phyloP scores from a whole-genome alignment of 2,797 vertebrate genomes.

The Cuniculus paca region DNA sequence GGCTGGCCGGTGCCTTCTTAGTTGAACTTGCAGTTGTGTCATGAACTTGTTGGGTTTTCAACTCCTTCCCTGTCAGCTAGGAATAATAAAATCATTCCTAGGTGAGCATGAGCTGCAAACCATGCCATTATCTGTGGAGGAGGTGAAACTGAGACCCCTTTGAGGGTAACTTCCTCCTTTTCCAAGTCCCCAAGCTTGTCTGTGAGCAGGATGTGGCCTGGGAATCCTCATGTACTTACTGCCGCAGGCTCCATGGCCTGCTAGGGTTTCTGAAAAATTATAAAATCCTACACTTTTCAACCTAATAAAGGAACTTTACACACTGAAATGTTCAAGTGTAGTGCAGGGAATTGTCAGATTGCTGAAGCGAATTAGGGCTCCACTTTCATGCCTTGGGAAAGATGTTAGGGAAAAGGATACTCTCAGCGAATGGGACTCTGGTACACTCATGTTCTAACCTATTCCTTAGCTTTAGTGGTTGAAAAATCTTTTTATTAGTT shows the following conservation, averaged over 20 bases:
- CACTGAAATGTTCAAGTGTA: neutral
- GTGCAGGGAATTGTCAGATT: neutral
- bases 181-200: neutral
- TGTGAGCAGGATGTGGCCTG: neutral
- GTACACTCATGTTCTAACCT: neutral
- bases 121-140: neutral
- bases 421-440: neutral
- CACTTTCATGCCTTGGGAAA: neutral
- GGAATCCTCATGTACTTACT: neutral
- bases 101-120: neutral
- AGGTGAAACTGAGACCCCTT: rapidly evolving
- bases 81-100: neutral
- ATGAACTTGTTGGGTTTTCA: neutral
- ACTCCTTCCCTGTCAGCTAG: neutral
- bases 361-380: neutral
- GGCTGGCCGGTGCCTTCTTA: rapidly evolving
- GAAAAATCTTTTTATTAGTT: neutral
- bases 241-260: neutral
- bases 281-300: neutral
- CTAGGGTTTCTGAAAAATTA: neutral
- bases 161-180: neutral
- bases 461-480: neutral
- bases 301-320: neutral
- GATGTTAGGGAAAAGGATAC: neutral
- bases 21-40: neutral